Percentiles rank a stretch among this genome's conserved stretches.
Evolutionary conservation across 2,888 invertebrate genomes (phyloP).

Genomic region (Linnaemya vulpina): DNA sequence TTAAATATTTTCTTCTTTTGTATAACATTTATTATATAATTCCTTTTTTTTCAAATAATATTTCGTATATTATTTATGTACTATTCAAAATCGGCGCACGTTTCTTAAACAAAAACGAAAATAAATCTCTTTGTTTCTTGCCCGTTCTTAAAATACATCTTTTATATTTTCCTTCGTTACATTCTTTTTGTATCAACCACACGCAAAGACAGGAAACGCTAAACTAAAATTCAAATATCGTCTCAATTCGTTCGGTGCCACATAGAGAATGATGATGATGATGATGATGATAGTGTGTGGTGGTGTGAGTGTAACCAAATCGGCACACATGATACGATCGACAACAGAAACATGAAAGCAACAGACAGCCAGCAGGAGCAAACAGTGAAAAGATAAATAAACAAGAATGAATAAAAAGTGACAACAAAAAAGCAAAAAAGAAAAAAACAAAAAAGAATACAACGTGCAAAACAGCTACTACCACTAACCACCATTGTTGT

Average conservation of each 20-base stretch:
- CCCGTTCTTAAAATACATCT: constrained; percentile 25
- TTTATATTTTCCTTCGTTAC: constrained; percentile 17
- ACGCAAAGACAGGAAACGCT: constrained; percentile 78
- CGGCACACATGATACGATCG: constrained; percentile 66
- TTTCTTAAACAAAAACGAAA: constrained; percentile 37
- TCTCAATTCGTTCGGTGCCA: constrained; percentile 59
- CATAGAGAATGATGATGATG: constrained; percentile 37
- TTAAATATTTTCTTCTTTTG: constrained; percentile 30
- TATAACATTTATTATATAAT: constrained; percentile 38
- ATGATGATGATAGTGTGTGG: constrained; percentile 2
- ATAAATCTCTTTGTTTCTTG: constrained; percentile 49
- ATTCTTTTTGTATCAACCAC: constrained; percentile 73
- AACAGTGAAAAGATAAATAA: constrained; percentile 61
- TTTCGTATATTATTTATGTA: constrained; percentile 20
- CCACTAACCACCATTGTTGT: constrained; percentile 1
- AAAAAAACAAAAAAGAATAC: constrained; percentile 25
- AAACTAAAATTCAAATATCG: constrained; percentile 75
- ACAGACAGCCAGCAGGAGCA: constrained; percentile 65
- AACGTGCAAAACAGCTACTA: constrained; percentile 28
- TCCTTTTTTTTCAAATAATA: constrained; percentile 46
- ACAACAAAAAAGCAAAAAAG: no score
- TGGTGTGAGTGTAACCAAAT: constrained; percentile 64
- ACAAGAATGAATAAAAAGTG: constrained; percentile 31
- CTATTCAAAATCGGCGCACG: constrained; percentile 41
- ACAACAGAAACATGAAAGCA: constrained; percentile 34